Evolutionary conservation across 2,113 vertebrate species (phyloP).

Genomic region (Anoplopoma fimbria): DNA sequence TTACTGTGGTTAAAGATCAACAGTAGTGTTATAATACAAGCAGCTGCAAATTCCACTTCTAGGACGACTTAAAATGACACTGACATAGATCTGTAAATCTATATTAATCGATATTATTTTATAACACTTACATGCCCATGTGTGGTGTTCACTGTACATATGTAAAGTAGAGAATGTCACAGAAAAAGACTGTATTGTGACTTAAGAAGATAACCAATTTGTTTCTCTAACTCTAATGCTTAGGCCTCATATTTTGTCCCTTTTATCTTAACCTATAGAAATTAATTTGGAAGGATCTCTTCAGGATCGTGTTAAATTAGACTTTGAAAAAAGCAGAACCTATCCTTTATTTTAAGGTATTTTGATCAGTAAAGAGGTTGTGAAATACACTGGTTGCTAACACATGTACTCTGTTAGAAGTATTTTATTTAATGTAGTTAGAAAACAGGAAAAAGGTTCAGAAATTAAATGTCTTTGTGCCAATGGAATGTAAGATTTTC

Average conservation of each 20-base stretch:
- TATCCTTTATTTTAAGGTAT: not conserved
- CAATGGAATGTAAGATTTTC: not conserved
- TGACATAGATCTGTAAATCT: not conserved
- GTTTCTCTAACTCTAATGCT: not conserved
- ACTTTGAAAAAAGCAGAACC: not conserved
- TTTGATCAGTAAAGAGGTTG: not conserved
- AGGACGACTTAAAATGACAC: not conserved
- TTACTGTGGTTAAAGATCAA: not conserved
- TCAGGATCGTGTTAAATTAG: not conserved
- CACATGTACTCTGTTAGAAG: not conserved
- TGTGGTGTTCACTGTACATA: not conserved
- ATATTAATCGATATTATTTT: not conserved
- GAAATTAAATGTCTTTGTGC: not conserved
- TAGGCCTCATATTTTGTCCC: not conserved
- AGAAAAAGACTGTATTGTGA: not conserved
- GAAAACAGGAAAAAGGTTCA: slow-evolving; percentile 15
- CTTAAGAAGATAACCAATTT: not conserved
- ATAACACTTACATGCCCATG: not conserved
- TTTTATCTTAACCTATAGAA: not conserved
- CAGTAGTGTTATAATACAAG: not conserved
- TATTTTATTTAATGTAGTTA: not conserved
- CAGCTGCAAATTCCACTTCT: not conserved
- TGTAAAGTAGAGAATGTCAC: not conserved
- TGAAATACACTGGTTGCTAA: not conserved
- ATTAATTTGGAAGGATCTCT: not conserved